Base-by-base conservation (phyloP, 1,140 invertebrate genomes). In the Microplitis mediator region DNA sequence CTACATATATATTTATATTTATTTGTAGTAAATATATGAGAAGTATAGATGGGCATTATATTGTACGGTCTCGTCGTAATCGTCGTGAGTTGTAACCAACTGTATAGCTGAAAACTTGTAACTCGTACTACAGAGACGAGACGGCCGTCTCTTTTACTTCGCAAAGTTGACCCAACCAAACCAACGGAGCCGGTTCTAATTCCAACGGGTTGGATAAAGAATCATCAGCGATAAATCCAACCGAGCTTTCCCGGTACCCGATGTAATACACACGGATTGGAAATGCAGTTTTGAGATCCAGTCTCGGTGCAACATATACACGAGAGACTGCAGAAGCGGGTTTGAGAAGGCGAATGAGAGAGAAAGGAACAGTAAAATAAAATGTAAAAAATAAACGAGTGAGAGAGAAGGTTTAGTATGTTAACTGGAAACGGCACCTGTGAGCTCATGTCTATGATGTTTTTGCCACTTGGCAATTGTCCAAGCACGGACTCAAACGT, bases 151-250 rank as follows among this genome's bases (percentile, higher is more conserved):
- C 23, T 23, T 23, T 23, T 23, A 23, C 23, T 23, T 23, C 23
- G 23, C 16, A 23, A 23, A 14, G 52, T 5, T n/a, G 56, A 31
- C 16, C 16, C 56, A 31, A 58, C 61, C 45, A 51, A 31, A 39
- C 50, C 70, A 72, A 72, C 62, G 60, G 45, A 65, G 51, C 70
- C 52, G 51, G 50, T 71, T 64, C 61, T 71, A 64, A 71, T 71
- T 71, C 50, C 32, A 64, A 66, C 56, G 34, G 51, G n/a, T 54
- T 34, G 23, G 51, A 35, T 51, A 70, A 62, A 63, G 35, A 65
- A 58, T 66, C 50, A 14, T 50, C 34, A 58, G 23, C 52, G 70
- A 66, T 72, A 66, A 58, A 72, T 72, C 63, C 63, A 45, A 50
- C 11, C 39, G 39, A 8, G 39, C 39, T 45, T 45, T 45, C 39